These are phyloP conservation scores for Mormyrops boulengeri DNA, from an alignment of 2,797 vertebrate genomes.

Conservation along the genomic window DNA sequence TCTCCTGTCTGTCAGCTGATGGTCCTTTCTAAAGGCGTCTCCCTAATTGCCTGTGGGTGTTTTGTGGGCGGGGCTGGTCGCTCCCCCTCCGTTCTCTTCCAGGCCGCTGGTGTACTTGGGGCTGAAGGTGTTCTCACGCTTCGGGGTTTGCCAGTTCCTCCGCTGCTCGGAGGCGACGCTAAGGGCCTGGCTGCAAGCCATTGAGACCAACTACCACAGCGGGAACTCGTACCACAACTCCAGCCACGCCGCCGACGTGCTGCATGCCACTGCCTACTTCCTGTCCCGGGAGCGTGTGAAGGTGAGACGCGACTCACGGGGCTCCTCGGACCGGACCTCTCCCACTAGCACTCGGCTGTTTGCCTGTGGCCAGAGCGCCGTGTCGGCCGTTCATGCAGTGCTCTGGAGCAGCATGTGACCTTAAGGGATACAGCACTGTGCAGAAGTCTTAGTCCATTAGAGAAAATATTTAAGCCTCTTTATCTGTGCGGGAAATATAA, in stretches of 20 bases:
- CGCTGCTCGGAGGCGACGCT: slow-evolving; percentile 84
- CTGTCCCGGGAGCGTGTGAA: slow-evolving; percentile 87
- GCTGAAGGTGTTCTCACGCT: slow-evolving; percentile 87
- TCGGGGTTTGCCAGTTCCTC: slow-evolving; percentile 88
- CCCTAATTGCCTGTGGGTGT: not conserved
- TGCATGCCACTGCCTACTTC: slow-evolving; percentile 94
- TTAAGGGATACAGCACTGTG: not conserved
- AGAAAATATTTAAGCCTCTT: not conserved
- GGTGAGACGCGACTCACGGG: slow-evolving; percentile 54
- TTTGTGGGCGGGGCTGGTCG: not conserved
- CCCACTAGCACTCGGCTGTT: not conserved
- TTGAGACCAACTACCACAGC: slow-evolving; percentile 89
- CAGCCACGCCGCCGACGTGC: slow-evolving; percentile 84
- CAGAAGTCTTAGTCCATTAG: not conserved
- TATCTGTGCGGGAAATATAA: not conserved
- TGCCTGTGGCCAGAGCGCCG: too few relatives aligned
- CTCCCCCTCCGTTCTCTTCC: slow-evolving; percentile 15
- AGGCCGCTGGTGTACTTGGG: slow-evolving; percentile 91
- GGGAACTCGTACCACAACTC: slow-evolving; percentile 97
- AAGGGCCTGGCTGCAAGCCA: slow-evolving; percentile 85
- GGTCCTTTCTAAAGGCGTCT: not conserved
- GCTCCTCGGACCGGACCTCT: not conserved
- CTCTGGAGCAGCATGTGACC: not conserved
- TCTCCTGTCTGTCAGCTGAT: not conserved
- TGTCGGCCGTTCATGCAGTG: not conserved